phyloP scores from a whole-genome alignment of 2,113 vertebrate genomes.

The Turnix velox region DNA sequence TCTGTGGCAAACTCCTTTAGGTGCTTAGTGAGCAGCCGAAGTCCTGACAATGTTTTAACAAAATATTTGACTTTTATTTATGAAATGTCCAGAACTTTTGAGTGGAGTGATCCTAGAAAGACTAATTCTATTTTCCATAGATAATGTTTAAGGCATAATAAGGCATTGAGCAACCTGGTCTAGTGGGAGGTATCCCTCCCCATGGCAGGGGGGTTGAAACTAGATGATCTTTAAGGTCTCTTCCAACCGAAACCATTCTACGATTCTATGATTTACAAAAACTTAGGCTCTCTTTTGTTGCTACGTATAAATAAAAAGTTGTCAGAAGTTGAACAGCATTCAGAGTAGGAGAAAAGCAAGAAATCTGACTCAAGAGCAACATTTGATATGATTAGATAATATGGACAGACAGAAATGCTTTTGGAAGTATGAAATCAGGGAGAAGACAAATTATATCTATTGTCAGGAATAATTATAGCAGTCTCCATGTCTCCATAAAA shows the following conservation, averaged over 20 bases:
- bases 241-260: too few species aligned
- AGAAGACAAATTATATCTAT: not conserved
- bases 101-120: not conserved
- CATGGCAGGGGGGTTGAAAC: too few species aligned
- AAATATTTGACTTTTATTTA: not conserved
- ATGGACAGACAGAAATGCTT: not conserved
- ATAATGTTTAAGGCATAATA: too few species aligned
- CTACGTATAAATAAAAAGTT: not conserved
- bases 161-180: too few species aligned
- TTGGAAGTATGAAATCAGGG: not conserved
- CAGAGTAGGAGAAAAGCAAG: not conserved
- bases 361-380: not conserved
- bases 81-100: not conserved
- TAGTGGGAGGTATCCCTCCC: too few species aligned
- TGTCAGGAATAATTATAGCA: not conserved
- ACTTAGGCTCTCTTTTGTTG: not conserved
- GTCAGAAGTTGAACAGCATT: not conserved
- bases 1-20: not conserved
- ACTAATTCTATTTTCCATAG: too few species aligned
- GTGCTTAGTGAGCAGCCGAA: accelerated
- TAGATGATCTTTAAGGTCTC: too few species aligned
- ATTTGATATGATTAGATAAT: not conserved
- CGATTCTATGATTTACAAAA: too few species aligned
- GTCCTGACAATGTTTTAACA: not conserved
- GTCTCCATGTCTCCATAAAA: not conserved